Evolutionary conservation across 2,888 invertebrate species (phyloP).

Genomic region (Folsomia candida): DNA sequence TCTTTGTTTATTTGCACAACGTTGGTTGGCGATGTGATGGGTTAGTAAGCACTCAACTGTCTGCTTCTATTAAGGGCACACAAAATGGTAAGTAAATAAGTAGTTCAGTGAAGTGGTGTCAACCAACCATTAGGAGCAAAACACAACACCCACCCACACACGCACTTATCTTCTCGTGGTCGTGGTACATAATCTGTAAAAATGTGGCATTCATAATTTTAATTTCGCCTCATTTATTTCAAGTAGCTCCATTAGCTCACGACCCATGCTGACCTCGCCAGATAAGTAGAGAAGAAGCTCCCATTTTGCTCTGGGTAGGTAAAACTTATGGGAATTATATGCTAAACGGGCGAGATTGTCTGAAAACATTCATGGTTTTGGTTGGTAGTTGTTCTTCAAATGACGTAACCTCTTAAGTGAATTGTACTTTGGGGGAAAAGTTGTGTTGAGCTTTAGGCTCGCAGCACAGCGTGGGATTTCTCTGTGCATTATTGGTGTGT

Average conservation of each 20-base stretch:
- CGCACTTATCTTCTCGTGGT: neutral
- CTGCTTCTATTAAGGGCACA: constrained; percentile 4
- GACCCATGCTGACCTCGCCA: neutral
- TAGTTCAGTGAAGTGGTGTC: neutral
- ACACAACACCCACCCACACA: neutral
- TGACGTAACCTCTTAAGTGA: constrained; percentile 34
- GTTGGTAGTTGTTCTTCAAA: neutral
- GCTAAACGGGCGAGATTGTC: neutral
- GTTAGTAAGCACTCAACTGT: constrained; percentile 3
- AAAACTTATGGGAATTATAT: neutral
- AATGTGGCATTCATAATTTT: neutral
- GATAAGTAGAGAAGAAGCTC: neutral
- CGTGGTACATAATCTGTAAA: neutral
- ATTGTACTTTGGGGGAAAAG: constrained; percentile 42
- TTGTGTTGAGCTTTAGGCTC: no score
- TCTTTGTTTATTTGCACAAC: constrained; percentile 9
- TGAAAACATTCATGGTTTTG: neutral
- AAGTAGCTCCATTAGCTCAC: neutral
- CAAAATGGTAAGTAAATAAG: neutral
- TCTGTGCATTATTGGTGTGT: constrained; percentile 10
- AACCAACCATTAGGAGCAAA: neutral
- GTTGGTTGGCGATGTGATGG: no score
- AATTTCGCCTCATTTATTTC: neutral
- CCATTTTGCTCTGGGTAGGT: neutral
- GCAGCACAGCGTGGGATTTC: neutral